phyloP scores from a whole-genome alignment of 1,140 invertebrate genomes.

The Odontomachus brunneus region DNA sequence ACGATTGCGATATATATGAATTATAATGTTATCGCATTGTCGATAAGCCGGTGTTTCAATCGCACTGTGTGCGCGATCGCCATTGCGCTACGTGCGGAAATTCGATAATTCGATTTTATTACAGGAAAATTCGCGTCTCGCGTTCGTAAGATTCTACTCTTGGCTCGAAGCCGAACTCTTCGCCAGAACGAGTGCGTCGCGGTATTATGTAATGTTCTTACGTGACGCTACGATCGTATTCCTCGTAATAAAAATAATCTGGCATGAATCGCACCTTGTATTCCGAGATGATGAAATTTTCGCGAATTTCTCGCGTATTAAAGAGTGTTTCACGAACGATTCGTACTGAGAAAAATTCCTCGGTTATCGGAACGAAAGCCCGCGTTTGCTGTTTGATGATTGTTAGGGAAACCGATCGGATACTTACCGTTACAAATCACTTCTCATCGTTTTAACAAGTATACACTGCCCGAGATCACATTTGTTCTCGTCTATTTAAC shows the following conservation, averaged over 20 bases:
- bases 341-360: no score
- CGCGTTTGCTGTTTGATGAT: no score
- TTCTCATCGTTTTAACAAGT: no score
- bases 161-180: background rate
- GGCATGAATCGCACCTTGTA: no score
- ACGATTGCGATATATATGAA: constrained; percentile 60
- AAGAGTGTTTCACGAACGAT: no score
- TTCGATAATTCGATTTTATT: constrained; percentile 57
- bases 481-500: no score
- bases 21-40: constrained; percentile 57
- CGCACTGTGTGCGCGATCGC: constrained; percentile 15
- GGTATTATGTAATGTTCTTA: constrained; percentile 24
- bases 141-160: background rate
- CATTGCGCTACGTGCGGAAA: constrained; percentile 61
- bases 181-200: background rate
- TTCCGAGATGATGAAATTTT: no score
- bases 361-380: no score
- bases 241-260: background rate
- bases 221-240: background rate
- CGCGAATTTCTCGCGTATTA: no score
- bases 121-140: background rate
- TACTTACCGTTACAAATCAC: no score
- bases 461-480: no score
- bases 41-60: constrained; percentile 58
- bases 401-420: no score